Percentiles rank a stretch among this genome's conserved stretches.
These are phyloP conservation scores for Macrotrachela quadricornifera DNA, from an alignment of 1,140 invertebrate species.

Conservation along the genomic window DNA sequence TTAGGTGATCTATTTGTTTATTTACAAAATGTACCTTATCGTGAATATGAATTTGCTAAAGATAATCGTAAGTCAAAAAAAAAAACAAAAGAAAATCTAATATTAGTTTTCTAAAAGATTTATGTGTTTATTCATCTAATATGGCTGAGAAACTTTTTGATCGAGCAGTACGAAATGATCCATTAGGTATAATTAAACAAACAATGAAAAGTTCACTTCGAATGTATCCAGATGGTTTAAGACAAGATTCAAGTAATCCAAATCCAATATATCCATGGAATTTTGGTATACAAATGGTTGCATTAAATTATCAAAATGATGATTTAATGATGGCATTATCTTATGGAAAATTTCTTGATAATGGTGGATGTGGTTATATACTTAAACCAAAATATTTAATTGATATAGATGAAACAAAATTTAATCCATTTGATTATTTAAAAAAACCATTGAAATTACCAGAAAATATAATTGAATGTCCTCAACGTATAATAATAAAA, in stretches of 20 bases:
- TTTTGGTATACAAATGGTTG: constrained; percentile 10
- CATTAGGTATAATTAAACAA: background rate
- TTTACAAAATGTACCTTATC: constrained; percentile 5
- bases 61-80: no score
- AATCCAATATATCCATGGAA: constrained; percentile 6
- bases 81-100: no score
- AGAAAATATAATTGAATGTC: background rate
- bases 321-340: constrained; percentile 17
- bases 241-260: constrained; percentile 3
- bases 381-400: constrained; percentile 21
- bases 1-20: constrained; percentile 15
- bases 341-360: constrained; percentile 23
- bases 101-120: no score
- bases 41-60: background rate
- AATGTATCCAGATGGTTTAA: constrained; percentile 5
- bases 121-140: no score
- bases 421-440: background rate
- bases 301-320: constrained; percentile 13
- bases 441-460: background rate
- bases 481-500: background rate
- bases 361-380: constrained; percentile 27
- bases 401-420: background rate
- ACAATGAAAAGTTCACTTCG: constrained; percentile 2
- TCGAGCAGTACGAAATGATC: no score
- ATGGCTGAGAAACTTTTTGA: no score